Conservation (phyloP, 2,113 vertebrate species). For the Trochalopteron elliotii region DNA sequence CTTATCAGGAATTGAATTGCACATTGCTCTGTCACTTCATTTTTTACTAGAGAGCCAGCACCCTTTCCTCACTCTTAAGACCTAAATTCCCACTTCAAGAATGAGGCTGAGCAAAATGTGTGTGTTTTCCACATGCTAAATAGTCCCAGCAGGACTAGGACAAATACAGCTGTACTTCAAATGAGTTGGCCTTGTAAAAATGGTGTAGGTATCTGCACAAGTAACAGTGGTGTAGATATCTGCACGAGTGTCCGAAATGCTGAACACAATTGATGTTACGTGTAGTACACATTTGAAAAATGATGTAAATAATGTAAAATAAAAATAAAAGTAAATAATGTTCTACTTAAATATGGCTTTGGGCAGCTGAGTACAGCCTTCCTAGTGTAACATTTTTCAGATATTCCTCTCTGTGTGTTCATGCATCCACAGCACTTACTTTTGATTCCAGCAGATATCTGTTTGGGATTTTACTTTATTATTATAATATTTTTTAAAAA, state of each 20-base stretch:
- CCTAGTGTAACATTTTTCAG: not conserved
- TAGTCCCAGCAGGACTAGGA: not conserved
- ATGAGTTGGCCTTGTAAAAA: not conserved
- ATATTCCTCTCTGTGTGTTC: not conserved
- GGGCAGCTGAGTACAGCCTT: not conserved
- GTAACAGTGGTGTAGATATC: not conserved
- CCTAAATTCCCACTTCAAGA: not conserved
- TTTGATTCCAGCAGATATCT: not conserved
- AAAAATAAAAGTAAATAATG: not conserved
- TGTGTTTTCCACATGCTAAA: not conserved
- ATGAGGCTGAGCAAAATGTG: not conserved
- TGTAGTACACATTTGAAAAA: not conserved
- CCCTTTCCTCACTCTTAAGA: not conserved
- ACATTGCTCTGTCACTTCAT: not conserved
- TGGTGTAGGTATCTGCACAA: not conserved
- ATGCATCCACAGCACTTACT: not conserved
- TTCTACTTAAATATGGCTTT: not conserved
- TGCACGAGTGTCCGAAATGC: not conserved
- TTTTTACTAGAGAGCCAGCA: not conserved
- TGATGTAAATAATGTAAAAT: too few species aligned
- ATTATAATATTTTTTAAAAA: not conserved
- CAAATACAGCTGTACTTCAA: not conserved
- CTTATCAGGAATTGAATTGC: not conserved
- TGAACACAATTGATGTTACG: not conserved
- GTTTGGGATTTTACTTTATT: not conserved